Evolutionary conservation across 2,113 vertebrate genomes (phyloP).

Genomic region (Anguilla rostrata): DNA sequence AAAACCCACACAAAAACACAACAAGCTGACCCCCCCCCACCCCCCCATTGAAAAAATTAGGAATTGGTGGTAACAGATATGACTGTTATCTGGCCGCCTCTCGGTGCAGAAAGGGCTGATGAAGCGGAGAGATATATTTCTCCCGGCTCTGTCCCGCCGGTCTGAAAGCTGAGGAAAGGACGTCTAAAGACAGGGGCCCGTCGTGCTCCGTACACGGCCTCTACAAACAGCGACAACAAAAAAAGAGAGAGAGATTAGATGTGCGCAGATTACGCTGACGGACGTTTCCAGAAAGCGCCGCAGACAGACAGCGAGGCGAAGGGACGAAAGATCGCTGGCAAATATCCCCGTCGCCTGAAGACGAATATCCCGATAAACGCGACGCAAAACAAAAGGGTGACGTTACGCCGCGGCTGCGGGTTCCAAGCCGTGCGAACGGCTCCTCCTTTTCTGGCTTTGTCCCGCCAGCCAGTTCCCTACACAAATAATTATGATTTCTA

Average conservation of each 20-base stretch:
- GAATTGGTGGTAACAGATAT: conserved; percentile 72
- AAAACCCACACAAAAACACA: too few relatives aligned
- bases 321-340: conserved; percentile 8
- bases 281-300: neutral
- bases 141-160: conserved; percentile 60
- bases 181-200: conserved; percentile 43
- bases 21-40: neutral
- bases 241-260: conserved; percentile 25
- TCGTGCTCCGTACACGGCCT: conserved; percentile 39
- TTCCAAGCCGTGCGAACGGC: neutral
- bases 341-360: neutral
- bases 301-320: conserved; percentile 6
- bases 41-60: conserved; percentile 64
- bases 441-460: neutral
- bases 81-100: conserved; percentile 71
- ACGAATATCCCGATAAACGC: conserved; percentile 11
- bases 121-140: conserved; percentile 66
- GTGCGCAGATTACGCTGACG: conserved; percentile 28
- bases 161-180: conserved; percentile 17
- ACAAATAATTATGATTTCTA: conserved; percentile 1
- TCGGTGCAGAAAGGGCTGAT: conserved; percentile 55
- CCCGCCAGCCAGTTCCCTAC: neutral
- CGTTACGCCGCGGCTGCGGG: neutral
- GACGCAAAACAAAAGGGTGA: conserved; percentile 6
- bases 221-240: conserved; percentile 8